Evolutionary conservation across 2,113 vertebrate genomes (phyloP).

Genomic region (Saguinus imperator): DNA sequence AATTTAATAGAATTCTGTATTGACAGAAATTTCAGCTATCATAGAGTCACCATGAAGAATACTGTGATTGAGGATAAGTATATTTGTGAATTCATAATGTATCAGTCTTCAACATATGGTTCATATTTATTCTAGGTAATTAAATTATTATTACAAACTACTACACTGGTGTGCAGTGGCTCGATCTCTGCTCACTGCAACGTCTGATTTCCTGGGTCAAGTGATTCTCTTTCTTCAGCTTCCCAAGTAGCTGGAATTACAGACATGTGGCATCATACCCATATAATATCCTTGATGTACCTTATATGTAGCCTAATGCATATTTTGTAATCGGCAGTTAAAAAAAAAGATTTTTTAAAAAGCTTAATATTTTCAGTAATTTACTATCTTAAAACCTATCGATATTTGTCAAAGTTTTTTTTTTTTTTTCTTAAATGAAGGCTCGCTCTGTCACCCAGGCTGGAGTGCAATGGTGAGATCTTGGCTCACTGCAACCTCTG

Average conservation of each 20-base stretch:
- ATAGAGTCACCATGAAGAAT: neutral
- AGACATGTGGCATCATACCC: too few relatives aligned
- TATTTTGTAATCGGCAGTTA: neutral
- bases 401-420: neutral
- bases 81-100: slow-evolving; percentile 4
- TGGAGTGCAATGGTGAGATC: too few relatives aligned
- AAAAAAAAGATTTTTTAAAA: neutral
- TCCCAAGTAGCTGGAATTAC: too few relatives aligned
- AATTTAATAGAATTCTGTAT: neutral
- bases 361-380: neutral
- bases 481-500: too few relatives aligned
- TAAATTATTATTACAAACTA: neutral
- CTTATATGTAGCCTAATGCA: neutral
- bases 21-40: neutral
- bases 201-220: too few relatives aligned
- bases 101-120: neutral
- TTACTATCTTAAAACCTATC: neutral
- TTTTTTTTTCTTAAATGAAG: too few relatives aligned
- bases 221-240: too few relatives aligned
- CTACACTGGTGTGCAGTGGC: too few relatives aligned
- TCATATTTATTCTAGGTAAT: neutral
- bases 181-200: too few relatives aligned
- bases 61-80: neutral
- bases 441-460: too few relatives aligned
- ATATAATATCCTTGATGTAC: neutral